Evolutionary conservation across 2,888 invertebrate genomes (phyloP).

Genomic region (Sarcophaga rosellei): DNA sequence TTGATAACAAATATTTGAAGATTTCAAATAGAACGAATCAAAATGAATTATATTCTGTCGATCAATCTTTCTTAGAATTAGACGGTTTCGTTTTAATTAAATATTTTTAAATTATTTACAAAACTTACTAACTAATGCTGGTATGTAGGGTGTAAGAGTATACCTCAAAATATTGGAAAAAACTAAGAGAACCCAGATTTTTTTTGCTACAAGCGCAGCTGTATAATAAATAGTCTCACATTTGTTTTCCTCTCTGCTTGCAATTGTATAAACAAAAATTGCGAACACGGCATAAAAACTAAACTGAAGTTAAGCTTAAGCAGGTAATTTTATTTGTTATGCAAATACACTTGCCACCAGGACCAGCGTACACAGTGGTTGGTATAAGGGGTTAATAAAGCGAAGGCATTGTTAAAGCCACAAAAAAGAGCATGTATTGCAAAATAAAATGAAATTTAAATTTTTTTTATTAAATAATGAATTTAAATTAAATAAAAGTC

Average conservation of each 20-base stretch:
- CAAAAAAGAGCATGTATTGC: not conserved
- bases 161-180: not conserved
- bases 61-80: no score
- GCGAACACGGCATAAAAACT: constrained; percentile 49
- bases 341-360: constrained; percentile 33
- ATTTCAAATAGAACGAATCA: no score
- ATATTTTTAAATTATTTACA: no score
- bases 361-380: not conserved
- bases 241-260: not conserved
- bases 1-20: no score
- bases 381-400: not conserved
- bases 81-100: no score
- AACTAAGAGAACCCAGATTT: not conserved
- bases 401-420: no score
- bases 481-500: no score
- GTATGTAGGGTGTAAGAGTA: not conserved
- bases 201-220: not conserved
- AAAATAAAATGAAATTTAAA: not conserved
- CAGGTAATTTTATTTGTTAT: constrained; percentile 58
- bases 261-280: constrained; percentile 55
- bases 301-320: constrained; percentile 51
- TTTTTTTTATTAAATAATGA: no score
- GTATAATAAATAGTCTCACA: constrained; percentile 37
- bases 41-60: no score
- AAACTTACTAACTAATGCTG: no score